phyloP scores from a whole-genome alignment of 2,888 invertebrate genomes.

The Scrobipalpa costella region DNA sequence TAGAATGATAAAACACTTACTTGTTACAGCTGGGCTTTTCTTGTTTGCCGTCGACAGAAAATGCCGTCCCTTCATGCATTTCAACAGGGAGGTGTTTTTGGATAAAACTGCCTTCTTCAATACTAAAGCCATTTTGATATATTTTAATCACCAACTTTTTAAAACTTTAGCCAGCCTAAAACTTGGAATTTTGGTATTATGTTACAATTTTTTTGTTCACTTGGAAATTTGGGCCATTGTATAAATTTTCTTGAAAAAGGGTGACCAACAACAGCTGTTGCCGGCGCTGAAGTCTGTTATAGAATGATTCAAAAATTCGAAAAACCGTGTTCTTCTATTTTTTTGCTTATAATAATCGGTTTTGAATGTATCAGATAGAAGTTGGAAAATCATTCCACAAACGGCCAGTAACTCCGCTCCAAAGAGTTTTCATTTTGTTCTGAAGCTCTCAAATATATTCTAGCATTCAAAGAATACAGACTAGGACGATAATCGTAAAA shows the following conservation, averaged over 20 bases:
- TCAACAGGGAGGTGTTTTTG: conserved; percentile 60
- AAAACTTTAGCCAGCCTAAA: conserved; percentile 29
- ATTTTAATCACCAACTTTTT: conserved; percentile 33
- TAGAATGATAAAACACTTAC: conserved; percentile 48
- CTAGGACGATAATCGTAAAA: not conserved
- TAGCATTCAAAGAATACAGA: not conserved
- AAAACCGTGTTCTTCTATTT: conserved; percentile 47
- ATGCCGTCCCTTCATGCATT: conserved; percentile 61
- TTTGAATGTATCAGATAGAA: not conserved
- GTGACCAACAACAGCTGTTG: conserved; percentile 44
- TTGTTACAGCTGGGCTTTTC: conserved; percentile 50
- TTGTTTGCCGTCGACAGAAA: conserved; percentile 54
- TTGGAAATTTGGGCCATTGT: conserved; percentile 69
- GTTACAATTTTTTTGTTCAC: conserved; percentile 44
- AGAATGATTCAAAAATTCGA: conserved; percentile 40
- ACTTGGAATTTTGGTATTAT: conserved; percentile 49
- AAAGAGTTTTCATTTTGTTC: not conserved
- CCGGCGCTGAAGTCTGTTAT: conserved; percentile 48
- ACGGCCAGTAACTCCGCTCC: not conserved
- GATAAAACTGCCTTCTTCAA: conserved; percentile 62
- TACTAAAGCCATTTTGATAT: conserved; percentile 62
- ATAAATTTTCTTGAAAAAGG: conserved; percentile 33
- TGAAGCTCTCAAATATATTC: not conserved
- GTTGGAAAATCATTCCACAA: not conserved
- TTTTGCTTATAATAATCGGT: conserved; percentile 21